Evolutionary conservation across 1,140 invertebrate species (phyloP), one percentile per base, ranked within the genome.

Genomic region (Drosophila pachea): DNA sequence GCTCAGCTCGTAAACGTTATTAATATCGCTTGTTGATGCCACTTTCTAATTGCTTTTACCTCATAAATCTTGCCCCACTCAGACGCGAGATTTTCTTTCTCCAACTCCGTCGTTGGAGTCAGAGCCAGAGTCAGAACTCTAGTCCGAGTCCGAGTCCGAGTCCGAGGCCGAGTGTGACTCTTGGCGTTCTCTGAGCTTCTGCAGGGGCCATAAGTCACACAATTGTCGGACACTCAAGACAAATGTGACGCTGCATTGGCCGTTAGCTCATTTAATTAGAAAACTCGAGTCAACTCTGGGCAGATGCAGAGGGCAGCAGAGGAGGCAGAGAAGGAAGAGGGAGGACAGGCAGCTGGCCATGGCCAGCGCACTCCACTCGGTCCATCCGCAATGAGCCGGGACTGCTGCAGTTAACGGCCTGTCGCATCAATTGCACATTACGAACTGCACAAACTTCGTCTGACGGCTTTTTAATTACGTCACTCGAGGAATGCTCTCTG

Each of bases 11-110:
- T 63, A 56, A 60, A 63, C 45, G 48, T 72, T 78, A 83, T 83
- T 78, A 86, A 83, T 84, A 55, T 78, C 75, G 61, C 65, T 84
- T 78, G 81, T 79, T 83, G 71, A 76, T 84, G 73, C 76, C 73
- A 79, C 76, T 83, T 84, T 84, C 79, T 83, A 83, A 83, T 83
- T 83, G 79, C 79, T 79, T 83, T 79, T 83, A 83, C 79, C 79
- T 83, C 79, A 83, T 83, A 83, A 83, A 83, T 83, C 79, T 83
- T 63, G 42, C 29, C 52, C 31, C 49, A 42, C 60, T 58, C 62
- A 53, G 43, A 56, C 16, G 42, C 61, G 50, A 7, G 50, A 35
- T 54, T 47, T 60, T 31, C 14, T 47, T 56, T 49, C 42, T 22
- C 14, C 16, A n/a, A 22, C 52, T 40, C 35, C 14, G 5, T 7